A percentile compares a stretch with the other conserved stretches of the same genome.
phyloP scores from a whole-genome alignment of 2,888 invertebrate species.

The Heliothis peltigera region DNA sequence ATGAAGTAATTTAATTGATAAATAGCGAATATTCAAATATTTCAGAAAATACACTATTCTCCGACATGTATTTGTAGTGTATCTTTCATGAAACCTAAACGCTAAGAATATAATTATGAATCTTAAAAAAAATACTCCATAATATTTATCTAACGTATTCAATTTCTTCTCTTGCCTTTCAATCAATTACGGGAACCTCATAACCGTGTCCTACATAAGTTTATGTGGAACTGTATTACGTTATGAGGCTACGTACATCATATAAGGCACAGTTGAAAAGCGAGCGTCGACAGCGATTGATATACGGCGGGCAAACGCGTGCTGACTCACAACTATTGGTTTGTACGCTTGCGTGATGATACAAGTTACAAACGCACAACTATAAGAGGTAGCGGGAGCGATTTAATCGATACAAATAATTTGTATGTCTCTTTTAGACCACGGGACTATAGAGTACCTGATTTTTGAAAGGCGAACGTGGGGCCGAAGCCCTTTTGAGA shows the following conservation, averaged over 20 bases:
- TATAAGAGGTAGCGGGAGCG: conserved; percentile 12
- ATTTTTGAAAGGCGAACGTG: too few species aligned
- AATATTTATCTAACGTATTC: background rate
- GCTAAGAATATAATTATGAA: too few species aligned
- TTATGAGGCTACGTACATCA: conserved; percentile 50
- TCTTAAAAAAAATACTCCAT: too few species aligned
- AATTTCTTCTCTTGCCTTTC: background rate
- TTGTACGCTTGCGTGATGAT: conserved; percentile 66
- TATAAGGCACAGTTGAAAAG: conserved; percentile 74
- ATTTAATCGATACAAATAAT: background rate
- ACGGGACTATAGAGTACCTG: too few species aligned
- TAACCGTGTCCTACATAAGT: conserved; percentile 30
- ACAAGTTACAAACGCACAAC: conserved; percentile 50
- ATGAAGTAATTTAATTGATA: too few species aligned
- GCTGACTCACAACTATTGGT: conserved; percentile 85
- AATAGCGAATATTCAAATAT: too few species aligned
- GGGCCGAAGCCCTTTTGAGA: too few species aligned
- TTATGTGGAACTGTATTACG: conserved; percentile 44
- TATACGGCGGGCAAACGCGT: conserved; percentile 87
- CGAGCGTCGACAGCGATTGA: conserved; percentile 86
- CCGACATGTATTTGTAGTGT: too few species aligned
- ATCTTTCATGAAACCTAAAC: too few species aligned
- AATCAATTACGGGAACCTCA: conserved; percentile 23
- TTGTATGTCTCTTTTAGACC: too few species aligned
- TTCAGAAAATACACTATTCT: too few species aligned